phyloP scores from a whole-genome alignment of 2,797 vertebrate genomes.

The Myioborus melanocephalus region DNA sequence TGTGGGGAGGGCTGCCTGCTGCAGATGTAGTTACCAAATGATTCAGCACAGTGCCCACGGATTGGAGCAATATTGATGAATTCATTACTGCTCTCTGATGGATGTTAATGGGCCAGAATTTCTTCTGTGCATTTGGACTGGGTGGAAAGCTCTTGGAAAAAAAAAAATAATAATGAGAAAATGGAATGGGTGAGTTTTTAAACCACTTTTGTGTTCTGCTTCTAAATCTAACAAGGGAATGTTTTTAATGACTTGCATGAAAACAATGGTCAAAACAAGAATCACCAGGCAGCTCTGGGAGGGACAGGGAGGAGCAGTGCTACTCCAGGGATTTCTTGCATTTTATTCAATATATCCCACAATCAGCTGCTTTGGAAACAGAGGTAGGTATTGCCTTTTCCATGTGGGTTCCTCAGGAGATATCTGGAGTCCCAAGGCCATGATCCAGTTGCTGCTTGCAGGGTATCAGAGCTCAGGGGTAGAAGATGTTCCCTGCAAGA shows the following conservation, averaged over 20 bases:
- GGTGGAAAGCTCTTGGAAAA: background rate
- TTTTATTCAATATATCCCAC: background rate
- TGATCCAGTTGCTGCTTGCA: background rate
- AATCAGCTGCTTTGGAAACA: background rate
- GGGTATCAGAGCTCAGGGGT: background rate
- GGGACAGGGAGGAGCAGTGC: background rate
- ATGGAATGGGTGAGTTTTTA: slow-evolving; percentile 9
- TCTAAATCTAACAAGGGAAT: background rate
- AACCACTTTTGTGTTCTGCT: background rate
- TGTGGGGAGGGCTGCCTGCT: background rate
- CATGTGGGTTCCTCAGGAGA: background rate
- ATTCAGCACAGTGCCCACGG: slow-evolving; percentile 30
- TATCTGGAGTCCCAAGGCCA: background rate
- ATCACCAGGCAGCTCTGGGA: background rate
- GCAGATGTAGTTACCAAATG: slow-evolving; percentile 36
- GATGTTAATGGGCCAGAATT: slow-evolving; percentile 39
- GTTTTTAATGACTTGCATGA: background rate
- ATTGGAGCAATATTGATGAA: slow-evolving; percentile 20
- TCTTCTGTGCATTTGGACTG: background rate
- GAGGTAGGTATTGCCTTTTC: background rate
- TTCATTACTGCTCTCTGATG: slow-evolving; percentile 39
- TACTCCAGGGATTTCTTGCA: background rate
- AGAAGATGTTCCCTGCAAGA: background rate
- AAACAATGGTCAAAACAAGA: slow-evolving; percentile 4
- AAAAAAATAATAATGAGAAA: background rate